Conservation (phyloP, 1,140 invertebrate genomes). For the Rhizoglyphus robini region DNA sequence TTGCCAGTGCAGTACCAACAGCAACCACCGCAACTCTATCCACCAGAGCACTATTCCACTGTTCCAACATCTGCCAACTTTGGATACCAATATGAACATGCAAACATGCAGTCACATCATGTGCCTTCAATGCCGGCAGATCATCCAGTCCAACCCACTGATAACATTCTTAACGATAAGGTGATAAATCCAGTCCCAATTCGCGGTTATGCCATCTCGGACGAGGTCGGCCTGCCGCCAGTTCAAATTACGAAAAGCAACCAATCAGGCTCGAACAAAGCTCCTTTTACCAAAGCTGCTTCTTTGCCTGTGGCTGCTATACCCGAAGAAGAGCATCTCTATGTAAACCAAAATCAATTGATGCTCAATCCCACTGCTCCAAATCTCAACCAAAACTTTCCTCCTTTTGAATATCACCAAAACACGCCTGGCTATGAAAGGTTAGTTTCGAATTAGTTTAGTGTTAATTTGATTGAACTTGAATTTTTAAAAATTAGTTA, state of each 20-base stretch:
- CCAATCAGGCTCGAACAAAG: not conserved
- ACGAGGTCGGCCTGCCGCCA: constrained; percentile 10
- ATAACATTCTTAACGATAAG: constrained; percentile 1
- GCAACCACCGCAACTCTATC: constrained; percentile 6
- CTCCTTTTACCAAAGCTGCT: not conserved
- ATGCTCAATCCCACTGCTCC: not conserved
- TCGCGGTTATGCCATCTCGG: not conserved
- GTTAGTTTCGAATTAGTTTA: no score
- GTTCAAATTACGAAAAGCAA: constrained; percentile 8
- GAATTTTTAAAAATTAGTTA: no score
- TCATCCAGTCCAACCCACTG: not conserved
- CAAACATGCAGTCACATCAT: not conserved
- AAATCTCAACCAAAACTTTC: not conserved
- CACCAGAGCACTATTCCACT: not conserved
- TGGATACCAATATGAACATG: not conserved
- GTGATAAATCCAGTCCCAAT: not conserved
- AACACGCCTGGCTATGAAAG: not conserved
- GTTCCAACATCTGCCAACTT: not conserved
- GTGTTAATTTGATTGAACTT: no score
- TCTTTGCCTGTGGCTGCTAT: not conserved
- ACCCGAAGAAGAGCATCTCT: constrained; percentile 10
- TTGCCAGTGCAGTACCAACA: not conserved
- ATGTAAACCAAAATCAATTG: constrained; percentile 16
- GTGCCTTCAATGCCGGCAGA: not conserved
- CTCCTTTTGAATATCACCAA: not conserved